Conservation (phyloP, 2,888 invertebrate genomes). For the Andrena flavipes region DNA sequence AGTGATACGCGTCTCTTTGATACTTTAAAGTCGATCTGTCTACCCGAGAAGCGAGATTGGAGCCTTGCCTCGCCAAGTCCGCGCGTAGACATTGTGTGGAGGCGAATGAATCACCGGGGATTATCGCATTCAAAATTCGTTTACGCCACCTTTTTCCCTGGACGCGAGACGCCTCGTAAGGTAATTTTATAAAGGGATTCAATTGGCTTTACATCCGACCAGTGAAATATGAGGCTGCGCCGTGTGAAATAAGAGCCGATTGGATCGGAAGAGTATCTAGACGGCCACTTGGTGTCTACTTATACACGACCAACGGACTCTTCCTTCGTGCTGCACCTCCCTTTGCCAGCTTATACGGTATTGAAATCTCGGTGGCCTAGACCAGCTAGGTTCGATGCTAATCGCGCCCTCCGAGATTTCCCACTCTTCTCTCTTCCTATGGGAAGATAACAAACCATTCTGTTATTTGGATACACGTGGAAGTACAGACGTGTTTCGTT, state of each 20-base stretch:
- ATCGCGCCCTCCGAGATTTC: background rate
- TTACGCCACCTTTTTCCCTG: conserved; percentile 67
- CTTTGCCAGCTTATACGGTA: conserved; percentile 39
- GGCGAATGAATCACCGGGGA: conserved; percentile 75
- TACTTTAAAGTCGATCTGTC: conserved; percentile 41
- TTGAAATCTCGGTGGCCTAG: conserved; percentile 10
- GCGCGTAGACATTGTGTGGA: conserved; percentile 60
- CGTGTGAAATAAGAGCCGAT: conserved; percentile 81
- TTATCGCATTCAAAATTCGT: conserved; percentile 79
- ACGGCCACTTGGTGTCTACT: conserved; percentile 78
- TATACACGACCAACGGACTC: conserved; percentile 60
- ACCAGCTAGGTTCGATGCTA: background rate
- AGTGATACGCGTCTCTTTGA: conserved; percentile 31
- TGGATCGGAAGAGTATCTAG: conserved; percentile 80
- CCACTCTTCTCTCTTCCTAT: background rate
- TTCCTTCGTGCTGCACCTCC: conserved; percentile 15
- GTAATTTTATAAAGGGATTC: conserved; percentile 82
- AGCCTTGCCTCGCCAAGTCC: conserved; percentile 14
- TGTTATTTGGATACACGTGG: background rate
- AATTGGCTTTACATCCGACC: conserved; percentile 78
- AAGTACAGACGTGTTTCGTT: background rate
- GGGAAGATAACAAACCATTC: background rate
- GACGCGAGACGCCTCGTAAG: conserved; percentile 62
- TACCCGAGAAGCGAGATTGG: conserved; percentile 23
- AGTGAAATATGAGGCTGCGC: conserved; percentile 82